A percentile compares a stretch with the other conserved stretches of the same genome.
Conservation (phyloP, 2,888 invertebrate species). For the Galerucella calmariensis region DNA sequence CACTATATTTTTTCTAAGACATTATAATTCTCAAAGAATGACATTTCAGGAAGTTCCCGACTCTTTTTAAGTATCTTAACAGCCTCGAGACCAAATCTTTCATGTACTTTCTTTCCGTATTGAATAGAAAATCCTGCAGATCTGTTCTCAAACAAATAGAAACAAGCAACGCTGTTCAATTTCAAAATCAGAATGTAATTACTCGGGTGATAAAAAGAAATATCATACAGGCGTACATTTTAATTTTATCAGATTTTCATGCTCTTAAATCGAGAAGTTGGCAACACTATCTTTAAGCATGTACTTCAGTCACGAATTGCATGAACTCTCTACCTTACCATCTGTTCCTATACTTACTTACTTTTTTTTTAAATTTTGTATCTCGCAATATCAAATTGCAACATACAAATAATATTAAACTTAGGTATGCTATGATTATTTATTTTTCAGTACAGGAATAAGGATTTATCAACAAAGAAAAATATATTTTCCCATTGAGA, state of each 20-base stretch:
- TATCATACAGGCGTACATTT: neutral
- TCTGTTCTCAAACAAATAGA: too few species aligned
- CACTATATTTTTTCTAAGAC: too few species aligned
- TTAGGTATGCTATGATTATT: neutral
- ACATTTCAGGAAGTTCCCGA: too few species aligned
- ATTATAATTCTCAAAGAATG: too few species aligned
- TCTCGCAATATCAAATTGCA: conserved; percentile 20
- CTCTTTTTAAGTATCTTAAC: too few species aligned
- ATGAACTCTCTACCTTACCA: conserved; percentile 6
- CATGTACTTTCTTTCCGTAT: too few species aligned
- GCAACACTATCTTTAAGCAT: conserved; percentile 10
- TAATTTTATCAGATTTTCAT: conserved; percentile 7
- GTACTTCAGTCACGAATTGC: conserved; percentile 16
- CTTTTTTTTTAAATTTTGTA: conserved; percentile 7
- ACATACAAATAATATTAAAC: conserved; percentile 16
- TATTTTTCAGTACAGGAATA: conserved; percentile 3
- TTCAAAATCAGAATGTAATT: neutral
- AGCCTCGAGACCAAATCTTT: too few species aligned
- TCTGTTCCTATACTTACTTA: conserved; percentile 13
- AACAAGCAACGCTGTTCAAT: too few species aligned
- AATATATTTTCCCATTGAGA: too few species aligned
- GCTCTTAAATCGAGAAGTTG: neutral
- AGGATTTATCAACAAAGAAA: neutral
- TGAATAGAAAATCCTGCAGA: too few species aligned
- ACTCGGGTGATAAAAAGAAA: neutral